A percentile compares a stretch with the other conserved stretches of the same genome.
Conservation (phyloP, 1,140 invertebrate genomes). For the Lanistes nyassanus region DNA sequence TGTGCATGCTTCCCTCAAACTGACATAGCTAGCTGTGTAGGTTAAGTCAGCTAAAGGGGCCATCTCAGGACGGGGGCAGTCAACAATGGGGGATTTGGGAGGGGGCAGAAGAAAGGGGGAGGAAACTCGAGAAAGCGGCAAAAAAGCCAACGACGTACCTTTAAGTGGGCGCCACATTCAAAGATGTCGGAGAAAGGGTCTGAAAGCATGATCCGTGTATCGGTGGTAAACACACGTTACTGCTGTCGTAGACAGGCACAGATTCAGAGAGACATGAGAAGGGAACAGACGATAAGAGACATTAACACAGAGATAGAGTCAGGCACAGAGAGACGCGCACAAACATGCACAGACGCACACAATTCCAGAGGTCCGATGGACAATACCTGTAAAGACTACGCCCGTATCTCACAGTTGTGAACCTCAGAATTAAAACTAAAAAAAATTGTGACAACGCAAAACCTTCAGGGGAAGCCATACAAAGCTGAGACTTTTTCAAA, state of each 20-base stretch:
- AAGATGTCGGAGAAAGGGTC: background rate
- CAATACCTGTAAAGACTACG: background rate
- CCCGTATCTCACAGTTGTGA: no score
- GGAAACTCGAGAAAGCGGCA: background rate
- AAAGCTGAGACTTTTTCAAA: background rate
- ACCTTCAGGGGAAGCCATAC: background rate
- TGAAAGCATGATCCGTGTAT: background rate
- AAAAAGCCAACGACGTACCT: background rate
- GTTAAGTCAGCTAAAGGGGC: no score
- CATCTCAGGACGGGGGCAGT: no score
- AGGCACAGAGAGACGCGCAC: background rate
- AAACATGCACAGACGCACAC: constrained; percentile 10
- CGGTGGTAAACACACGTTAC: background rate
- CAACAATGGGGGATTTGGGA: no score
- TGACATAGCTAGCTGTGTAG: no score
- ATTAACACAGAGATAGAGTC: background rate
- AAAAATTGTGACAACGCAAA: background rate
- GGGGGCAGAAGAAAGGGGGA: constrained; percentile 3
- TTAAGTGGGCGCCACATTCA: background rate
- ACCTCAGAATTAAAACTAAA: no score
- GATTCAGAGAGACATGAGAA: background rate
- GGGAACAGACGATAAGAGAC: background rate
- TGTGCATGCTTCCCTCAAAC: no score
- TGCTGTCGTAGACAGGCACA: background rate
- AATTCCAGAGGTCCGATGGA: background rate